Evolutionary conservation across 2,888 invertebrate genomes (phyloP), one percentile per base, ranked within the genome.

Genomic region (Dolichomitus sp.): DNA sequence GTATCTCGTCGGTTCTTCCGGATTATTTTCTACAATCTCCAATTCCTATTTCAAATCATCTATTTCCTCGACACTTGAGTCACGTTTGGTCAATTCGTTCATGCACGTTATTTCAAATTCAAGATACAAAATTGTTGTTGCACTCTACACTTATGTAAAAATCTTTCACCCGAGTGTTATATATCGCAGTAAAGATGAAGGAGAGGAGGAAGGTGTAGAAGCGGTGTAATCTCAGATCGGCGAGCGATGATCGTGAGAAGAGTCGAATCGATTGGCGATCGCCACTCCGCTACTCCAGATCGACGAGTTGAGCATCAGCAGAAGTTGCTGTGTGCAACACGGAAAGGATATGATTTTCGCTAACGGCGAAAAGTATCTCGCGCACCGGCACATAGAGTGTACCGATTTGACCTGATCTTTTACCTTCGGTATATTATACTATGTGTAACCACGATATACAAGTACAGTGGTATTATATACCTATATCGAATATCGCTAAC

Each of bases 401-500:
- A n/a, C 17, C 66, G 70, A 72, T 61, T 57, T 23, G 72, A 42
- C 54, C 73, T 42, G 63, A 80, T 80, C 65, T 57, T 70, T 40
- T 42, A 63, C 65, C 75, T 57, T 17, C 37, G 27, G 45, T 74
- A 65, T 54, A 70, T 66, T 40, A 66, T 59, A 65, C 69, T 45
- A 54, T 57, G 69, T 70, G 48, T 63, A 45, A 78, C 52, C 77
- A 50, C 42, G 63, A 69, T 72, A 66, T 50, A 72, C 54, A 23
- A 57, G 33, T 7, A 23, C 23, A 52, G 19, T n/a, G 23, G 37
- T 52, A 33, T 68, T 50, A 74, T 65, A 65, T 82, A 81, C 63
- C 79, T 78, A 50, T 82, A 74, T 79, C 73, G 23, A 61, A 79
- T 91, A 92, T 92, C 89, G 91, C 92, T 92, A 92, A 93, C 92